Base-by-base conservation (phyloP, 2,888 invertebrate species). In the Ephialtes manifestator region DNA sequence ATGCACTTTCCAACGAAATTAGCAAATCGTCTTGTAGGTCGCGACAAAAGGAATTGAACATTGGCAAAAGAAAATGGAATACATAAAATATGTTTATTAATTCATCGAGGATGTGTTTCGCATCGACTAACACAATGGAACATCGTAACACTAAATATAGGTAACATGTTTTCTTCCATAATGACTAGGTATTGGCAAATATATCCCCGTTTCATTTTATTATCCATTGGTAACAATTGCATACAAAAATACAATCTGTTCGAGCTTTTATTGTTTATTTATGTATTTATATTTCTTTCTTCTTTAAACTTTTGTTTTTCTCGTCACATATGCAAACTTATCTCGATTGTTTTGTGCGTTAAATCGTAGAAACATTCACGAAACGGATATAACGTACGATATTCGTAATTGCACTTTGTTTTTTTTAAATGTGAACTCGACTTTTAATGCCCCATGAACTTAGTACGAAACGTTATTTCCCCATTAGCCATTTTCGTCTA, bases 221-320 rank as follows among this genome's bases (percentile, higher is more conserved):
- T 86, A 81, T 84, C 72, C 79, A 88, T 85, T 84, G 88, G 89
- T 90, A 92, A 93, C 91, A 91, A 91, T 91, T 91, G 90, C 91
- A 91, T 93, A 93, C 87, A 93, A 94, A 93, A 93, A 93, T 93
- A 93, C 91, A 91, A 90, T 92, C 87, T 90, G 58, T 72, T 68
- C 43, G 60, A 65, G 51, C 74, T 79, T 51, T 67, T 79, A 18
- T 71, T 35, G 65, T 76, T 55, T 76, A 79, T 70, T 84, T 70
- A 35, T 79, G 11, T 39, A 18, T 68, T 11, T 76, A 55, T 82
- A 84, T 24, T 39, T 4, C 48, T 68, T 67, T 55, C 68, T 39
- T 43, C 15, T 43, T 65, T n/a, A 46, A 48, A 43, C 72, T 35
- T 74, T 7, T 46, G 39, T 68, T 20, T 65, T 13, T 13, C 55